Evolutionary conservation across 2,113 vertebrate genomes (phyloP), one percentile per base, ranked within the genome.

Genomic region (Bufo gargarizans): DNA sequence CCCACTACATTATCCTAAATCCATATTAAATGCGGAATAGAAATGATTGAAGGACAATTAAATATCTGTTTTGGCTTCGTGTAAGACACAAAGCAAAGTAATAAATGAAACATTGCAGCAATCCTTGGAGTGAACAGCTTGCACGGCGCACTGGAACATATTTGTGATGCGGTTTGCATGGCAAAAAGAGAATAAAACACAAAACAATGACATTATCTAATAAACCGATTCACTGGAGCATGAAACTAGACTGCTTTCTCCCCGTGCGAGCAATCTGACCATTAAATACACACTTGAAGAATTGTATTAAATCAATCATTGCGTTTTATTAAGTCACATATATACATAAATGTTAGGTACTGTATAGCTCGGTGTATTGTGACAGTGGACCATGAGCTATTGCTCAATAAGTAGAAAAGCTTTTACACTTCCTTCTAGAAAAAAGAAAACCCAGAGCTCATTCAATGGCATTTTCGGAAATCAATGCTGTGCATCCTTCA

Each of bases 1-100:
- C 82, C 65, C 47, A 55, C n/a, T 71, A 69, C 63, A 84, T 84
- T 69, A 50, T 69, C 50, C 82, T 49, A 84, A 84, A 55, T 84
- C 85, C 71, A 79, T 78, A 86, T 86, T 86, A 86, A 65, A 86
- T 86, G 50, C 47, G 63, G 85, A 20, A 86, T 50, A 76, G 47
- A 78, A 78, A 61, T 86, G 76, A 86, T 86, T 86, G 65, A 86
- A 65, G 22, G 58, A 63, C 84, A 76, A 77, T 86, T 86, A 86
- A 61, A 77, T 78, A 79, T 86, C 85, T 77, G 56, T 77, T 86
- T 65, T 86, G 85, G 85, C 71, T 63, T 78, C 67, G 49, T 61
- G 19, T 63, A 56, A 85, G 71, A 63, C 56, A 67, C 59, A 86
- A 65, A 55, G 45, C 74, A 79, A 65, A 86, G 76, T 59, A 78